Evolutionary conservation across 2,888 invertebrate genomes (phyloP).

Genomic region (Teinopalpus imperialis): DNA sequence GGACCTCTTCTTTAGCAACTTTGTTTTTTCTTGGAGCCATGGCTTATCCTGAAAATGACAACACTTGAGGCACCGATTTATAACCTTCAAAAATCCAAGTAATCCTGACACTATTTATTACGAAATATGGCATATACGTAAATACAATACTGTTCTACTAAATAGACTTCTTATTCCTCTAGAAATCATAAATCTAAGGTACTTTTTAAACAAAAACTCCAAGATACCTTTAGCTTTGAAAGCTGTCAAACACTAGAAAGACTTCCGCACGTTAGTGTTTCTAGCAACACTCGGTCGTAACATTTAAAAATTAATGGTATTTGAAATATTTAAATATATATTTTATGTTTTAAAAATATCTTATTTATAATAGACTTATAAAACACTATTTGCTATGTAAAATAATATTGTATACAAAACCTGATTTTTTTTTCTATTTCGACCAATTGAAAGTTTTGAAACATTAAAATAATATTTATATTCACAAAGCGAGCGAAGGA

Average conservation of each 20-base stretch:
- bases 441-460: too few relatives aligned
- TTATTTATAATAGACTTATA: too few relatives aligned
- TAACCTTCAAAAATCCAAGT: constrained; percentile 66
- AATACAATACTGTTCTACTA: constrained; percentile 29
- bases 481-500: too few relatives aligned
- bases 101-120: constrained; percentile 48
- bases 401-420: too few relatives aligned
- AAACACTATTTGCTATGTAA: constrained; percentile 12
- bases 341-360: too few relatives aligned
- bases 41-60: constrained; percentile 74
- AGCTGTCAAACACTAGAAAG: constrained; percentile 79
- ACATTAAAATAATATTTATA: too few relatives aligned
- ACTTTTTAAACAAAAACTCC: constrained; percentile 44
- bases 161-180: constrained; percentile 44
- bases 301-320: too few relatives aligned
- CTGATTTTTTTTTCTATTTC: too few relatives aligned
- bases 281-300: too few relatives aligned
- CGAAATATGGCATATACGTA: constrained; percentile 29
- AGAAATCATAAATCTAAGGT: constrained; percentile 34
- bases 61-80: constrained; percentile 62
- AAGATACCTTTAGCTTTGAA: constrained; percentile 72
- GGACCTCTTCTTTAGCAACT: constrained; percentile 97
- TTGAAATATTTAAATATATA: too few relatives aligned
- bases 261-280: constrained; percentile 37
- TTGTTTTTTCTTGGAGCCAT: constrained; percentile 99